Conservation (phyloP, 2,113 vertebrate genomes). For the Atlantisia rogersi region DNA sequence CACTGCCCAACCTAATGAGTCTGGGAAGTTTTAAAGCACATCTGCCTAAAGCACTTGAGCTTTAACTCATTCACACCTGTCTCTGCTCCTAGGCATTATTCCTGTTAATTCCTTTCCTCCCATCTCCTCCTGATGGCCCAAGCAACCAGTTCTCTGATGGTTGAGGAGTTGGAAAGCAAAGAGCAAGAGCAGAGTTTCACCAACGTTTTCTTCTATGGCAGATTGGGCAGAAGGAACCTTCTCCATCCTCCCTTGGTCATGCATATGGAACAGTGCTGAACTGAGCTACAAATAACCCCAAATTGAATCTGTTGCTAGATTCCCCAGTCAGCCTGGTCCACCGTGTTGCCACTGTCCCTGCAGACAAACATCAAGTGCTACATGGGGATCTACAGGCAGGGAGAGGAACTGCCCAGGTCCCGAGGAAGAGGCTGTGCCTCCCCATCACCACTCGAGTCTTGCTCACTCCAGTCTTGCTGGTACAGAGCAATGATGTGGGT, state of each 20-base stretch:
- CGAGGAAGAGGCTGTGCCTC: not conserved
- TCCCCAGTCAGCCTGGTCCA: not conserved
- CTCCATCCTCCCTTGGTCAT: not conserved
- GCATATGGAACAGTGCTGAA: not conserved
- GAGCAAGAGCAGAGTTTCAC: not conserved
- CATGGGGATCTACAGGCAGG: not conserved
- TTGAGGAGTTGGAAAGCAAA: not conserved
- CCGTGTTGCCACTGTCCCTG: rapidly evolving
- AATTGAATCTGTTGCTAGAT: not conserved
- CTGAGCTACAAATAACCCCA: not conserved
- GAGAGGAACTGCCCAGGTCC: not conserved
- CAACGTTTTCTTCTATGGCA: not conserved
- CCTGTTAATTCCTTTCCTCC: not conserved
- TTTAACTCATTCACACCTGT: not conserved
- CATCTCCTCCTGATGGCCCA: not conserved
- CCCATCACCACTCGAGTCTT: not conserved
- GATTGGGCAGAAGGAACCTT: not conserved
- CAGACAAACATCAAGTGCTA: not conserved
- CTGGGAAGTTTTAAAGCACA: not conserved
- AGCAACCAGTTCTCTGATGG: not conserved
- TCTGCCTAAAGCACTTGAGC: not conserved
- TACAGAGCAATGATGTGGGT: too few relatives aligned
- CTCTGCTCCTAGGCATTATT: not conserved
- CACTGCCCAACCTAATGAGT: not conserved
- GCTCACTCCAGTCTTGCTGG: not conserved